Evolutionary conservation across 2,888 invertebrate genomes (phyloP).

Genomic region (Cantharis flavilabris): DNA sequence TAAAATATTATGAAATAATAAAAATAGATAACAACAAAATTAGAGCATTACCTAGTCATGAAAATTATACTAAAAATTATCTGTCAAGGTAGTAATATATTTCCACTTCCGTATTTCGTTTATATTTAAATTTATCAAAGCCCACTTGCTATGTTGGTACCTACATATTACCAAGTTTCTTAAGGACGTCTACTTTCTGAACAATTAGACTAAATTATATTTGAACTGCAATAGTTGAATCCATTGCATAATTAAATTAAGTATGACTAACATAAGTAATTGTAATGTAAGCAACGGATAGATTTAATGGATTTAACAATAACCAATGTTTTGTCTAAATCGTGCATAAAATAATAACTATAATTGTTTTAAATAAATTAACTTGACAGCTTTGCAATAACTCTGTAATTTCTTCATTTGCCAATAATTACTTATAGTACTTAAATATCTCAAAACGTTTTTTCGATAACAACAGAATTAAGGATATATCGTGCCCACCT

Average conservation of each 20-base stretch:
- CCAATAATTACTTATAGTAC: neutral
- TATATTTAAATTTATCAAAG: neutral
- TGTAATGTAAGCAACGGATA: neutral
- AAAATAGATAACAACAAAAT: neutral
- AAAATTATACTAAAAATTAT: neutral
- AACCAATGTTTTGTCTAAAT: neutral
- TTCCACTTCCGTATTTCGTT: neutral
- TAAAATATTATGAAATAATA: neutral
- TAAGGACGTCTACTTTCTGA: constrained; percentile 1
- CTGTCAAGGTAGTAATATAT: neutral
- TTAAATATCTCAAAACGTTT: neutral
- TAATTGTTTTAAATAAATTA: neutral
- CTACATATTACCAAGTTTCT: neutral
- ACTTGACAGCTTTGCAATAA: neutral
- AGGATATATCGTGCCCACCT: no score
- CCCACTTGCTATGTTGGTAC: neutral
- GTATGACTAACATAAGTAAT: neutral
- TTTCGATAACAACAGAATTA: neutral
- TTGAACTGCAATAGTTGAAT: neutral
- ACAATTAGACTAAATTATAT: neutral
- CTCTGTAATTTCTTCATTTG: neutral
- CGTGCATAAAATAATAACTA: neutral
- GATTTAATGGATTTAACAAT: neutral
- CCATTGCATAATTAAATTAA: neutral
- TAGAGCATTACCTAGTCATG: neutral